Percentiles rank a stretch among this genome's conserved stretches.
Evolutionary conservation across 2,888 invertebrate genomes (phyloP).

Genomic region (Pristionchus maxplancki): DNA sequence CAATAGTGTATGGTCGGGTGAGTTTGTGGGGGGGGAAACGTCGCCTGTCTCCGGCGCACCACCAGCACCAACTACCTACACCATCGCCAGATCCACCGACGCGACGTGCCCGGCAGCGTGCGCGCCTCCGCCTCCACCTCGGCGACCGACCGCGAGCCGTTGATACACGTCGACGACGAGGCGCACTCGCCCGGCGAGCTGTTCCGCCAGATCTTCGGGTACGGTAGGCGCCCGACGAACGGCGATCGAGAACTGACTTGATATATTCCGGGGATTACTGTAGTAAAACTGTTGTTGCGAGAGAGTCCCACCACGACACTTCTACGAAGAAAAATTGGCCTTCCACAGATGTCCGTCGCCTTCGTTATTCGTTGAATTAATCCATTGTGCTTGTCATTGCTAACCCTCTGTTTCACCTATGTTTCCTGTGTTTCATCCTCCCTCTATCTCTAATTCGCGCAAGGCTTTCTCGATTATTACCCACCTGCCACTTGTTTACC

Average conservation of each 20-base stretch:
- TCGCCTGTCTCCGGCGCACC: neutral
- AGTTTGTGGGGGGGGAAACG: conserved; percentile 41
- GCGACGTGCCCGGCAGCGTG: neutral
- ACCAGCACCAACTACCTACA: neutral
- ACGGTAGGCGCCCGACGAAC: conserved; percentile 14
- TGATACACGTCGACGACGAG: conserved; percentile 55
- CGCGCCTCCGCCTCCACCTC: neutral
- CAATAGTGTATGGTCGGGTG: neutral
- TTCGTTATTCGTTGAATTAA: neutral
- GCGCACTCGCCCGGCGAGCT: conserved; percentile 53
- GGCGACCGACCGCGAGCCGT: conserved; percentile 43
- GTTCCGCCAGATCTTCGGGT: conserved; percentile 48
- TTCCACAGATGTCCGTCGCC: neutral
- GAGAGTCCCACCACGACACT: conserved; percentile 50
- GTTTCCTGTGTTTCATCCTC: conserved; percentile 13
- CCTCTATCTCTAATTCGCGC: neutral
- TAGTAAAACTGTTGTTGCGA: conserved; percentile 15
- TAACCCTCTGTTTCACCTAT: too few species aligned
- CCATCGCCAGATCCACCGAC: conserved; percentile 32
- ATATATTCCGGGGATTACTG: conserved; percentile 58
- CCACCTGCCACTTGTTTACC: too few species aligned
- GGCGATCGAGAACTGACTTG: conserved; percentile 22
- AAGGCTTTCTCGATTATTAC: too few species aligned
- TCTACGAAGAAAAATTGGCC: neutral
- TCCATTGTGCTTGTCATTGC: conserved; percentile 39